Base-by-base conservation (phyloP, 2,113 vertebrate genomes). In the Periophthalmus modestus region DNA sequence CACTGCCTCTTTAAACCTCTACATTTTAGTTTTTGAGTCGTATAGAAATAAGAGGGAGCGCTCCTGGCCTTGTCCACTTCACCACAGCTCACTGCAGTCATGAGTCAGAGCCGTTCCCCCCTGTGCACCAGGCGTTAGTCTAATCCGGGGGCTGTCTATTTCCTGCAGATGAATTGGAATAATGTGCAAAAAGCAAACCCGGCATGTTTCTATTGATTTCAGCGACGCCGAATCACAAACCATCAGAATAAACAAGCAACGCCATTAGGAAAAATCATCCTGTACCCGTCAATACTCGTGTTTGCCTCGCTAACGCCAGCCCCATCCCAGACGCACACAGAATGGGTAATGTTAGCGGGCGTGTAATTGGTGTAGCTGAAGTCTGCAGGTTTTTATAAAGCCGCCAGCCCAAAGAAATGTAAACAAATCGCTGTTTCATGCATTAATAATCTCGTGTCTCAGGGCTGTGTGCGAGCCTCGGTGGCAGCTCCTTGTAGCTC, bases 101-200 rank as follows among this genome's bases (percentile, higher is more conserved):
- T 82, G 85, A 88, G 54, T 88, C 83, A 85, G 73, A 57, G 3
- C 52, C 66, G 62, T 55, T 7, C 47, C 16, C n/a, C 62, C n/a
- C n/a, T 54, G 57, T 77, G 28, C 68, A 69, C 74, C 69, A 78
- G 80, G 61, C 28, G 54, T 81, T 63, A 65, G 36, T 75, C 74
- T 77, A 61, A 33, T 69, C 59, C 62, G 66, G 57, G 61, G 10
- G 34, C 18, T n/a, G 73, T 76, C 55, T 52, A 10, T 76, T 83
- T 73, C 68, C 72, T 67, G 4, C 46, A 62, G 73, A 77, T 67
- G 78, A 83, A 82, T 74, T 75, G 67, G 16, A 71, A 73, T 77
- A 68, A 74, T 69, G 21, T 69, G 39, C 77, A 72, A 62, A 48
- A 47, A 48, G 61, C 59, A 21, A 67, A 24, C 77, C 10, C 21